These are phyloP conservation scores for Cydia fagiglandana DNA, from an alignment of 1,140 invertebrate species.

Conservation along the genomic window DNA sequence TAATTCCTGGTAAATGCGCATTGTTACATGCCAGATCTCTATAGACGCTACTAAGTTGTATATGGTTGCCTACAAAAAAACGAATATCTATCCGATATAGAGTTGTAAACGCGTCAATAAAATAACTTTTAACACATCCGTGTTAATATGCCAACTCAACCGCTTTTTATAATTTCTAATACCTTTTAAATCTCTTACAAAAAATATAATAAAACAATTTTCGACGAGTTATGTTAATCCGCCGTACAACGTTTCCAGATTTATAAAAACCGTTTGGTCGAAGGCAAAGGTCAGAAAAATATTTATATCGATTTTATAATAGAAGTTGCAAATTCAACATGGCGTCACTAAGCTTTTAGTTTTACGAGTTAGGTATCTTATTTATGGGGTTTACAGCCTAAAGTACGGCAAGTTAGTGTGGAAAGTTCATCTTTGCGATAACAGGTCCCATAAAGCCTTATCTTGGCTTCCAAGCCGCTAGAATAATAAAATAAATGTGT, in stretches of 20 bases:
- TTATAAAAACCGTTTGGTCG: constrained; percentile 11
- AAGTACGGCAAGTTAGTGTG: constrained; percentile 37
- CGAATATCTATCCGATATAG: constrained; percentile 34
- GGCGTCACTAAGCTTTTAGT: not conserved
- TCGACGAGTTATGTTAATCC: constrained; percentile 27
- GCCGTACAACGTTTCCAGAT: constrained; percentile 19
- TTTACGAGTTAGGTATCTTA: constrained; percentile 3
- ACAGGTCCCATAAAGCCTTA: constrained; percentile 70
- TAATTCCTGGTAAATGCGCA: not conserved
- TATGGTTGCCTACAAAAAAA: constrained; percentile 15
- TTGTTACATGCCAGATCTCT: not conserved
- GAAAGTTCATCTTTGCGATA: constrained; percentile 68
- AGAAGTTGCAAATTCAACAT: constrained; percentile 23
- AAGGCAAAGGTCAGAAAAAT: constrained; percentile 20
- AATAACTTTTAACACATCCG: constrained; percentile 54
- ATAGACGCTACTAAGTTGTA: not conserved
- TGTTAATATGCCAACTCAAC: constrained; percentile 53
- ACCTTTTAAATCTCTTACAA: constrained; percentile 30
- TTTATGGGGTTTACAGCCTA: not conserved
- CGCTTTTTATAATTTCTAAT: constrained; percentile 22
- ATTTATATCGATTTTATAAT: constrained; percentile 4
- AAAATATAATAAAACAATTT: constrained; percentile 30
- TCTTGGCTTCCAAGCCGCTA: constrained; percentile 58
- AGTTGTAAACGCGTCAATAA: constrained; percentile 46
- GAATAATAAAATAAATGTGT: constrained; percentile 74